Evolutionary conservation across 2,888 invertebrate genomes (phyloP).

Genomic region (Volucella zonaria): DNA sequence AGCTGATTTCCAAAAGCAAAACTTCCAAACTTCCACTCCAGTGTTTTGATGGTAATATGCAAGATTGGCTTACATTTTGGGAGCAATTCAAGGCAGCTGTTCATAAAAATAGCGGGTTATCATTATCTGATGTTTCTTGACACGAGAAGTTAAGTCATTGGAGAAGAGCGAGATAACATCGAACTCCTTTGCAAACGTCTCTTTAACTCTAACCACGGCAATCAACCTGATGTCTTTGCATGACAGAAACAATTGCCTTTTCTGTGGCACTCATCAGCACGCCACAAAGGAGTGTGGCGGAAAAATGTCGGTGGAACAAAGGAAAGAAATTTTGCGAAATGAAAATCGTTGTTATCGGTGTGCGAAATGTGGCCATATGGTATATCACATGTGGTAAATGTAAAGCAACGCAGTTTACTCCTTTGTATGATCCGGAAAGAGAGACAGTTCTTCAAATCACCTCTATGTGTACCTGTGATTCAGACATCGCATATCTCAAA

Average conservation of each 20-base stretch:
- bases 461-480: neutral
- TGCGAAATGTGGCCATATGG: conserved; percentile 4
- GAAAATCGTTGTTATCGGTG: conserved; percentile 9
- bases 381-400: conserved; percentile 16
- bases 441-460: conserved; percentile 1
- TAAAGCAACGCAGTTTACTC: conserved; percentile 11
- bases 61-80: too few species aligned
- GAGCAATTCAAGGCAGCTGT: too few species aligned
- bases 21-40: too few species aligned
- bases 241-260: neutral
- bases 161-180: too few species aligned
- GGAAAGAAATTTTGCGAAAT: too few species aligned
- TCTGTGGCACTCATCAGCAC: neutral
- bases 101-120: too few species aligned
- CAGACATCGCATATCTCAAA: conserved; percentile 1
- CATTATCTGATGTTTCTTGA: too few species aligned
- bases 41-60: too few species aligned
- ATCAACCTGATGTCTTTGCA: conserved; percentile 7
- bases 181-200: too few species aligned
- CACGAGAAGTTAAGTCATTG: too few species aligned
- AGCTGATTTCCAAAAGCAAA: too few species aligned
- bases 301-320: neutral
- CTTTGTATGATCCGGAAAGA: conserved; percentile 11
- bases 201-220: neutral
- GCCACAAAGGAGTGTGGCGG: neutral